phyloP scores from a whole-genome alignment of 2,113 vertebrate genomes.

The Papio anubis region DNA sequence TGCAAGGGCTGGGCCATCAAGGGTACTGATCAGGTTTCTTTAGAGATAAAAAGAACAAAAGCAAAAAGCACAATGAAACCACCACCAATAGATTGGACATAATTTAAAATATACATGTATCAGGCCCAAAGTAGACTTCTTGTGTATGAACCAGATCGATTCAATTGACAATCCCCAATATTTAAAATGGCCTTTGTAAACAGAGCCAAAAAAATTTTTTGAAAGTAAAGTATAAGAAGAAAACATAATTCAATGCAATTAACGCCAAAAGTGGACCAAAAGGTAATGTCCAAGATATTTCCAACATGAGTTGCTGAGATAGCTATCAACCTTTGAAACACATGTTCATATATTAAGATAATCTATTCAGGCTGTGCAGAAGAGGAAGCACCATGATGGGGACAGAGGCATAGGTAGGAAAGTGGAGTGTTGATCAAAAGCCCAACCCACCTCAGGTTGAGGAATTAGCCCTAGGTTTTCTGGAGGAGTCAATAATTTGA shows the following conservation, averaged over 20 bases:
- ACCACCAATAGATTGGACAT: not conserved
- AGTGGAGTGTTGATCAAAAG: not conserved
- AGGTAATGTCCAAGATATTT: not conserved
- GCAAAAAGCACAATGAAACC: slow-evolving; percentile 24
- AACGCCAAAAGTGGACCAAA: slow-evolving; percentile 17
- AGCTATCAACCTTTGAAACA: not conserved
- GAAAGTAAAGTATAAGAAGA: not conserved
- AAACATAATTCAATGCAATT: not conserved
- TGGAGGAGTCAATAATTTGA: slow-evolving; percentile 15
- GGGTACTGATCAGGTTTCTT: not conserved
- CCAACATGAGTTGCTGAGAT: slow-evolving; percentile 3
- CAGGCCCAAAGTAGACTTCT: not conserved
- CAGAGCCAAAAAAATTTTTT: not conserved
- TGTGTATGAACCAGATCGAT: not conserved
- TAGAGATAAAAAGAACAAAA: slow-evolving; percentile 42
- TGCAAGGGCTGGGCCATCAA: not conserved
- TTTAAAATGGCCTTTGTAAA: slow-evolving; percentile 39
- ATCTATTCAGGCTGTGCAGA: not conserved
- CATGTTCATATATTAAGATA: not conserved
- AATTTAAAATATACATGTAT: not conserved
- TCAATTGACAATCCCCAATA: slow-evolving; percentile 26
- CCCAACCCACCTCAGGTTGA: not conserved
- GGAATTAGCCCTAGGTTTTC: slow-evolving; percentile 25
- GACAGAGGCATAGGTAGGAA: not conserved
- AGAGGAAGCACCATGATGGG: not conserved